phyloP scores from a whole-genome alignment of 2,113 vertebrate species.

The Lampris incognitus region DNA sequence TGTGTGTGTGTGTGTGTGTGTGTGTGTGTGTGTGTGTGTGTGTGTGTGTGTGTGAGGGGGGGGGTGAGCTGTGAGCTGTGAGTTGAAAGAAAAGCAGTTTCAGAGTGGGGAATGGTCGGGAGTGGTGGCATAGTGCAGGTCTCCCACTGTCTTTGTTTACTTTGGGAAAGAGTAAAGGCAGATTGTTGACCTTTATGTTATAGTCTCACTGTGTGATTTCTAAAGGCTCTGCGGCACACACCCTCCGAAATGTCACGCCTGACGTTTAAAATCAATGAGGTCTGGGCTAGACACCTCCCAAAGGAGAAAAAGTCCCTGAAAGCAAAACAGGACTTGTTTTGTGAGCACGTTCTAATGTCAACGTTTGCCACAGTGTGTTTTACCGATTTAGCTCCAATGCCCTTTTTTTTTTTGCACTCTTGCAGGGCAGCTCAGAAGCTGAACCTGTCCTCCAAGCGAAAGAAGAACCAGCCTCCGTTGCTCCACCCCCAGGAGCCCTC shows the following conservation, averaged over 20 bases:
- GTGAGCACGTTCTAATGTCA: not conserved
- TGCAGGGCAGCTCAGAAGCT: conserved; percentile 97
- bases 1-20: too few relatives aligned
- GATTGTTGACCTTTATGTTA: conserved; percentile 66
- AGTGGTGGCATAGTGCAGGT: conserved; percentile 6
- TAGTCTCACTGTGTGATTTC: conserved; percentile 42
- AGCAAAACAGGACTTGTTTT: conserved; percentile 4
- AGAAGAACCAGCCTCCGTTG: conserved; percentile 90
- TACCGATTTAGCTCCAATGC: conserved; percentile 22
- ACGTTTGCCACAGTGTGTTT: not conserved
- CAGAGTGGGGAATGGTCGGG: conserved; percentile 24
- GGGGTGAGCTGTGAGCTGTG: conserved; percentile 1
- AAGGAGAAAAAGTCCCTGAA: conserved; percentile 24
- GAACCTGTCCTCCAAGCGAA: conserved; percentile 97
- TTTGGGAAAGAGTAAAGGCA: conserved; percentile 53
- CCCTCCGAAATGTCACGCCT: conserved; percentile 55
- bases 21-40: too few relatives aligned
- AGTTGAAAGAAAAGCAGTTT: conserved; percentile 39
- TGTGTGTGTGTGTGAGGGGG: not conserved
- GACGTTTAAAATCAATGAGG: conserved; percentile 64
- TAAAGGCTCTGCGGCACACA: conserved; percentile 25
- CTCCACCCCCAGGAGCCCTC: conserved; percentile 89
- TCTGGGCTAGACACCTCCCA: conserved; percentile 2
- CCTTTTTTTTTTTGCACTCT: conserved; percentile 6
- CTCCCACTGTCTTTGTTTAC: conserved; percentile 59